Evolutionary conservation across 1,140 invertebrate genomes (phyloP), one percentile per base, ranked within the genome.

Genomic region (Linepithema humile): DNA sequence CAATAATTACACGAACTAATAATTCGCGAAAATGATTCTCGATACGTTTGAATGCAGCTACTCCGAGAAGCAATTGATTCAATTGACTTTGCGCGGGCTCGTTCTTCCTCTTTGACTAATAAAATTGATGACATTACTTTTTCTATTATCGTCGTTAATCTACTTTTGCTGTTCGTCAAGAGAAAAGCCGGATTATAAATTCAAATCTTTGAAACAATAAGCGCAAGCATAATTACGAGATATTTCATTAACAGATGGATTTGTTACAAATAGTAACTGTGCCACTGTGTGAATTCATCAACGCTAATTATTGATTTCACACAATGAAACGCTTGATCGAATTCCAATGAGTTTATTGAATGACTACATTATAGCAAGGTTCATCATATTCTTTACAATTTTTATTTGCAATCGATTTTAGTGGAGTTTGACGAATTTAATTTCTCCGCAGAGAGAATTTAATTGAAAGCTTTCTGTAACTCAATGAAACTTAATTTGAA

Each of bases 221-320:
- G 12, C 38, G 4, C 32, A 45, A 55, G 0, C 23, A 55, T 80
- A 69, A 80, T 70, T 80, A 32, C 35, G 12, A 80, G 50, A 59
- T 55, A 55, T 17, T 69, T 43, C 48, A 53, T 78, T 78, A 78
- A 17, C 43, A 64, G 20, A 48, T 23, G n/a, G 9, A 23, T 15
- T 65, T 75, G 35, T 23, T 32, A 48, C 29, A 32, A 48, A 65
- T 64, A 48, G 7, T 45, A 64, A 75, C 12, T 62, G n/a, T 23
- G 12, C 38, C 7, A 50, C 40, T n/a, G 43, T 17, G 40, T 23
- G 7, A 64, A 45, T 35, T 32, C 20, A 17, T 2, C 73, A 32
- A 12, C 38, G 73, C 20, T 48, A 64, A 77, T 77, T 77, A 77
- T 75, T 26, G 26, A 64, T 65, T 50, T 65, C 9, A n/a, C 10